phyloP scores from a whole-genome alignment of 2,888 invertebrate genomes.

The Phragmatobia fuliginosa region DNA sequence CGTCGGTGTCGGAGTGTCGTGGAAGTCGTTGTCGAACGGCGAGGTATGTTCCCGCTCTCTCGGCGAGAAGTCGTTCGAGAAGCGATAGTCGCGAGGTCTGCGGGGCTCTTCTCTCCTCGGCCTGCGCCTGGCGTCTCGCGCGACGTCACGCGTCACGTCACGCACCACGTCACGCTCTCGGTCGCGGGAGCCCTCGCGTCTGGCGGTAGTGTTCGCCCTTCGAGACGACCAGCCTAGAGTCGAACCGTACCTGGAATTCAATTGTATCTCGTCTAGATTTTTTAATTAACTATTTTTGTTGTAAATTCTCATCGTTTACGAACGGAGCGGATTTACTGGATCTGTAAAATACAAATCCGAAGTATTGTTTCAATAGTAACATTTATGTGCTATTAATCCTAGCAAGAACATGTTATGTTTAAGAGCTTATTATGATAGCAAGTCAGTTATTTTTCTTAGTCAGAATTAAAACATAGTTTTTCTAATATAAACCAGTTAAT shows the following conservation, averaged over 20 bases:
- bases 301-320: too few relatives aligned
- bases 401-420: too few relatives aligned
- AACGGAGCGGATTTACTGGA: too few relatives aligned
- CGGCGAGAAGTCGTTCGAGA: conserved; percentile 89
- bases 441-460: too few relatives aligned
- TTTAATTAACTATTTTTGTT: too few relatives aligned
- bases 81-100: conserved; percentile 72
- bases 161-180: conserved; percentile 42
- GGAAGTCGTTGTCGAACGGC: conserved; percentile 88
- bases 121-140: conserved; percentile 53
- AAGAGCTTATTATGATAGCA: too few relatives aligned
- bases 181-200: conserved; percentile 51
- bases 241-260: conserved; percentile 73
- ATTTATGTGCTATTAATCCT: too few relatives aligned
- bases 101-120: conserved; percentile 54
- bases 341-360: too few relatives aligned
- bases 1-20: conserved; percentile 74
- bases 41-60: conserved; percentile 81
- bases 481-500: too few relatives aligned
- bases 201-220: conserved; percentile 58
- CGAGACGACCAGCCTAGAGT: conserved; percentile 75
- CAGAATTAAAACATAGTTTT: too few relatives aligned
- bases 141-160: conserved; percentile 42
- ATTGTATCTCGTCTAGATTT: too few relatives aligned
- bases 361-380: too few relatives aligned